These are phyloP conservation scores for Tethya wilhelma DNA, from an alignment of 37 sponge, comb jelly and placozoan genomes.

Conservation along the genomic window DNA sequence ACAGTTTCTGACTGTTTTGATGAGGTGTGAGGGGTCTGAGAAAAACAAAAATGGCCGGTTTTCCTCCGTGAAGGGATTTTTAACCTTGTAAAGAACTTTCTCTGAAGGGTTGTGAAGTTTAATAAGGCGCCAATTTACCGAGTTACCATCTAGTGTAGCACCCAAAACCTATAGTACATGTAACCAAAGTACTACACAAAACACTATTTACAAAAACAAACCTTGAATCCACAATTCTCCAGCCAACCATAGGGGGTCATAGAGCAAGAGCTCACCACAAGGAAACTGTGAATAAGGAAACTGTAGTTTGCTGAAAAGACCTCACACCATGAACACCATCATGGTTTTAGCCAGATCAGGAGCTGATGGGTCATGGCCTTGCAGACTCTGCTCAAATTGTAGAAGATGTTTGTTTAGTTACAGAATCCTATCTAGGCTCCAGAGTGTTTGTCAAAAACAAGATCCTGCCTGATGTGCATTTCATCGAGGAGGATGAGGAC, in stretches of 20 bases:
- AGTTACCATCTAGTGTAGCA: slow-evolving; percentile 33
- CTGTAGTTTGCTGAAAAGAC: slow-evolving; percentile 18
- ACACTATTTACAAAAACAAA: slow-evolving; percentile 46
- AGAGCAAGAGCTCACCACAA: slow-evolving; percentile 8
- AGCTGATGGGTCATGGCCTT: background rate
- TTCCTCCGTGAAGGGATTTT: slow-evolving; percentile 25
- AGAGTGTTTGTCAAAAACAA: slow-evolving; percentile 53
- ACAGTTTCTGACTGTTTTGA: slow-evolving; percentile 37
- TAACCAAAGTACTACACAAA: slow-evolving; percentile 37
- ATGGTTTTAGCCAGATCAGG: slow-evolving; percentile 43
- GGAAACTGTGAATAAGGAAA: slow-evolving; percentile 57
- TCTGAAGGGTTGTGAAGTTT: slow-evolving; percentile 7
- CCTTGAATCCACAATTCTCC: slow-evolving; percentile 44
- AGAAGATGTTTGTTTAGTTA: slow-evolving; percentile 18
- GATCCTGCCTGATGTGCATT: slow-evolving; percentile 40
- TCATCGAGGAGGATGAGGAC: slow-evolving; percentile 40
- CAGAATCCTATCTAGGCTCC: slow-evolving; percentile 29
- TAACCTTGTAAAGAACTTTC: slow-evolving; percentile 20
- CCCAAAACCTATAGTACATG: too few relatives aligned
- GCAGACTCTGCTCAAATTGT: slow-evolving; percentile 17
- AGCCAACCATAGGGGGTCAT: slow-evolving; percentile 56
- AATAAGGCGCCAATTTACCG: slow-evolving; percentile 31
- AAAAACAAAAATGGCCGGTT: slow-evolving; percentile 28
- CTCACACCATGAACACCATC: slow-evolving; percentile 49
- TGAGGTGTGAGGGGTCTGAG: slow-evolving; percentile 43